Percentiles rank a stretch among this genome's conserved stretches.
Conservation (phyloP, 2,888 invertebrate genomes). For the Piscicola geometra region DNA sequence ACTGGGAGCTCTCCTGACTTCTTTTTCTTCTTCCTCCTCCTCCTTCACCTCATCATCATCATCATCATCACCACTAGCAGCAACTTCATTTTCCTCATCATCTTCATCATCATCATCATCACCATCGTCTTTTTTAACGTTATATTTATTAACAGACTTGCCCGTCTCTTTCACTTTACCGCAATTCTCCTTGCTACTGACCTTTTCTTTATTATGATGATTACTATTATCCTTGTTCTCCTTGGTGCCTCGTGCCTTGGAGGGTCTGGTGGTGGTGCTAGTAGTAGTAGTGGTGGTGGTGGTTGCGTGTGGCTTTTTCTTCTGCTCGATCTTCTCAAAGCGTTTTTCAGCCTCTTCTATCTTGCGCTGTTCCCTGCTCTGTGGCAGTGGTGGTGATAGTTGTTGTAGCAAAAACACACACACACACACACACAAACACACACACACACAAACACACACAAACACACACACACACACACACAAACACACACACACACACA, state of each 20-base stretch:
- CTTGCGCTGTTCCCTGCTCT: slow-evolving; percentile 38
- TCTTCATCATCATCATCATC: background rate
- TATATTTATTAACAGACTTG: background rate
- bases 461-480: too few relatives aligned
- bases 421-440: too few relatives aligned
- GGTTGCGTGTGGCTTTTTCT: slow-evolving; percentile 4
- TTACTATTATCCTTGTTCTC: slow-evolving; percentile 21
- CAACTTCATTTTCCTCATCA: background rate
- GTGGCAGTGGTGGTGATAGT: background rate
- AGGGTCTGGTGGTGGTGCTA: too few relatives aligned
- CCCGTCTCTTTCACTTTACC: background rate
- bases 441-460: too few relatives aligned
- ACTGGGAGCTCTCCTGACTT: background rate
- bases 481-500: too few relatives aligned
- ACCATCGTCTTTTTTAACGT: background rate
- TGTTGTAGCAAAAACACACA: background rate
- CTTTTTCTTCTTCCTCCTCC: background rate
- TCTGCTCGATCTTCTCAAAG: slow-evolving; percentile 38
- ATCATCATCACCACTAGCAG: background rate
- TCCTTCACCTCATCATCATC: background rate
- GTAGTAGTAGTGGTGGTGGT: background rate
- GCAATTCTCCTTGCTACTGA: background rate
- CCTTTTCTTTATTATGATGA: background rate
- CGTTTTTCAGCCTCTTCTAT: slow-evolving; percentile 38
- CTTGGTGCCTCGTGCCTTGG: slow-evolving; percentile 16